Percentiles rank a stretch among this genome's conserved stretches.
Evolutionary conservation across 2,888 invertebrate species (phyloP).

Genomic region (Ochropacha duplaris): DNA sequence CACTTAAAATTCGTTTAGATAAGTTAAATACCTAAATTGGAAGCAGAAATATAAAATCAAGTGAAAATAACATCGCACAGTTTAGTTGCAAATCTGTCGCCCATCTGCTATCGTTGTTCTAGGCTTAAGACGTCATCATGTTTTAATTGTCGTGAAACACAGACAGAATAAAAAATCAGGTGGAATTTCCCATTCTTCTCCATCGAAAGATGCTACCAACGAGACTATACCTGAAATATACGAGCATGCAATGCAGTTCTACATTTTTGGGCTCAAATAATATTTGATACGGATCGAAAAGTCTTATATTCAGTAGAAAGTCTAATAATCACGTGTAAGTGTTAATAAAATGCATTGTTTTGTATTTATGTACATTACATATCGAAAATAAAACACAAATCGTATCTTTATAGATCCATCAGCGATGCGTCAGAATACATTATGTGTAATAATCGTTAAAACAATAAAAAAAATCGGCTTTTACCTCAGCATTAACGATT

Average conservation of each 20-base stretch:
- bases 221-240: too few relatives aligned
- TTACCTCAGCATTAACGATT: conserved; percentile 6
- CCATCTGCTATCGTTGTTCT: too few relatives aligned
- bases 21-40: not conserved
- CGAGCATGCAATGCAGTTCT: too few relatives aligned
- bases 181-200: too few relatives aligned
- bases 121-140: too few relatives aligned
- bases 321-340: not conserved
- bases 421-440: not conserved
- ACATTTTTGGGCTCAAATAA: too few relatives aligned
- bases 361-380: not conserved
- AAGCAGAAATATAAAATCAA: too few relatives aligned
- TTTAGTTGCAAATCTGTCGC: too few relatives aligned
- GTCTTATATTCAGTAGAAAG: not conserved
- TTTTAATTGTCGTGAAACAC: too few relatives aligned
- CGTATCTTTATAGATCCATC: not conserved
- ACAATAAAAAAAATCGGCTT: conserved; percentile 16
- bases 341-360: not conserved
- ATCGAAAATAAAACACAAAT: not conserved
- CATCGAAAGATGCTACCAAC: too few relatives aligned
- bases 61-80: too few relatives aligned
- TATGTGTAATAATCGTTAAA: conserved; percentile 12
- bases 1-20: not conserved
- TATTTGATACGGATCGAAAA: not conserved
- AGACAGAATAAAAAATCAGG: too few relatives aligned